Percentiles rank a stretch among this genome's conserved stretches.
phyloP scores from a whole-genome alignment of 2,113 vertebrate species.

The Megaceryle torquata region DNA sequence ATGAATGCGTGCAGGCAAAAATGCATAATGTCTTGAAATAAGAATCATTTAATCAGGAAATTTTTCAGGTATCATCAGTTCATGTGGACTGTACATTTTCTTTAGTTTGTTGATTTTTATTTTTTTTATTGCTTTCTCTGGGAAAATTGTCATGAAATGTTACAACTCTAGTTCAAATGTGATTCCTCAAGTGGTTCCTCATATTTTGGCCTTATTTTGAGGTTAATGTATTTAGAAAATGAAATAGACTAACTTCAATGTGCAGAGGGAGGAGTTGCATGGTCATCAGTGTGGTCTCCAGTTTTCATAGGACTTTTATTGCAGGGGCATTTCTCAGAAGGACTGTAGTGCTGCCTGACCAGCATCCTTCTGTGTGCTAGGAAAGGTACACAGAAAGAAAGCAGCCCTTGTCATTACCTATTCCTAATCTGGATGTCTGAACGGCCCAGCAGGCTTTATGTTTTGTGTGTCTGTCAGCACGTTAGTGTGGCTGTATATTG shows the following conservation, averaged over 20 bases:
- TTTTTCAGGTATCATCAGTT: background rate
- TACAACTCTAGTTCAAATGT: background rate
- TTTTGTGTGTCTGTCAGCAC: background rate
- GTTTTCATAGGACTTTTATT: background rate
- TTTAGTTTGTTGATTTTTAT: no score
- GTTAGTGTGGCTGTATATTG: background rate
- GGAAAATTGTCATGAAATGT: background rate
- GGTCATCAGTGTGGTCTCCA: background rate
- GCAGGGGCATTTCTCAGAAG: background rate
- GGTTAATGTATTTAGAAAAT: background rate
- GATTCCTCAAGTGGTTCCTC: background rate
- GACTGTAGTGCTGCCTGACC: background rate
- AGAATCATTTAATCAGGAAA: background rate
- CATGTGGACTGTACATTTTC: background rate
- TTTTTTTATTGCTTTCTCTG: background rate
- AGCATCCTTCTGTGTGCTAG: background rate
- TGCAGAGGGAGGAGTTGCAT: background rate
- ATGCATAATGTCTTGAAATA: background rate
- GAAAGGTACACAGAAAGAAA: background rate
- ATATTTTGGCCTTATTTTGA: background rate
- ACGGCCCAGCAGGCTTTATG: background rate
- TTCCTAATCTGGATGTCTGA: background rate
- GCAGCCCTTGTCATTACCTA: background rate
- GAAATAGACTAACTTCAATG: background rate
- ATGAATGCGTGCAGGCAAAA: constrained; percentile 16